phyloP scores from a whole-genome alignment of 2,888 invertebrate species.

The Leucoma salicis region DNA sequence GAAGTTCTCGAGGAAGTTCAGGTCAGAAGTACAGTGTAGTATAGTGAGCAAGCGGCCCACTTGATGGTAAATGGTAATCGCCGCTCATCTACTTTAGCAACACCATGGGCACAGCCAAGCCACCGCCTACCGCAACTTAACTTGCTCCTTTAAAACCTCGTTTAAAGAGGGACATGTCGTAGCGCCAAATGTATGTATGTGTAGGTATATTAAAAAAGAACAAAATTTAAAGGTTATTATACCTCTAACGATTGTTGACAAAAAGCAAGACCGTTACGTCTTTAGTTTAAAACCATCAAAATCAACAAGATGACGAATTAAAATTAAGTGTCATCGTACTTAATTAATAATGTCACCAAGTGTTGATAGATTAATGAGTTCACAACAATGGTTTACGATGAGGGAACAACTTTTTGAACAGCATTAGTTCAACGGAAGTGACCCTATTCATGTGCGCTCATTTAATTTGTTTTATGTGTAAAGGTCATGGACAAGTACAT shows the following conservation, averaged over 20 bases:
- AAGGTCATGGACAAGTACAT: constrained; percentile 14
- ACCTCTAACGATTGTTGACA: not conserved
- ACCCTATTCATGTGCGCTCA: not conserved
- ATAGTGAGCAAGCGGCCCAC: too few relatives aligned
- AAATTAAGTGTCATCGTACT: constrained; percentile 12
- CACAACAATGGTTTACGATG: constrained; percentile 4
- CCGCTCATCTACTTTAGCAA: too few relatives aligned
- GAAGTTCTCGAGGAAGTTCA: too few relatives aligned
- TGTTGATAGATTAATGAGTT: constrained; percentile 13
- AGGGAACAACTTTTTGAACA: constrained; percentile 5
- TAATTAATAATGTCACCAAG: constrained; percentile 10
- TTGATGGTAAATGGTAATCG: too few relatives aligned
- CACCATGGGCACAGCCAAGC: too few relatives aligned
- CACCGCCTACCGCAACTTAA: too few relatives aligned
- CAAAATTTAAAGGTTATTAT: too few relatives aligned
- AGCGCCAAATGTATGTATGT: too few relatives aligned
- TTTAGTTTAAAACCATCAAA: not conserved
- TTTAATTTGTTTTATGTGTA: not conserved
- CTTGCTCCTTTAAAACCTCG: too few relatives aligned
- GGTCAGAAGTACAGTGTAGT: too few relatives aligned
- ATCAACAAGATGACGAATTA: constrained; percentile 2
- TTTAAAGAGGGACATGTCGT: too few relatives aligned
- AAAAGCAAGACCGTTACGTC: not conserved
- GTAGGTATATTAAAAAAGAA: too few relatives aligned
- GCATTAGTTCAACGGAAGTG: constrained; percentile 5